A percentile compares a stretch with the other conserved stretches of the same genome.
phyloP scores from a whole-genome alignment of 2,797 vertebrate genomes.

The Coendou prehensilis region DNA sequence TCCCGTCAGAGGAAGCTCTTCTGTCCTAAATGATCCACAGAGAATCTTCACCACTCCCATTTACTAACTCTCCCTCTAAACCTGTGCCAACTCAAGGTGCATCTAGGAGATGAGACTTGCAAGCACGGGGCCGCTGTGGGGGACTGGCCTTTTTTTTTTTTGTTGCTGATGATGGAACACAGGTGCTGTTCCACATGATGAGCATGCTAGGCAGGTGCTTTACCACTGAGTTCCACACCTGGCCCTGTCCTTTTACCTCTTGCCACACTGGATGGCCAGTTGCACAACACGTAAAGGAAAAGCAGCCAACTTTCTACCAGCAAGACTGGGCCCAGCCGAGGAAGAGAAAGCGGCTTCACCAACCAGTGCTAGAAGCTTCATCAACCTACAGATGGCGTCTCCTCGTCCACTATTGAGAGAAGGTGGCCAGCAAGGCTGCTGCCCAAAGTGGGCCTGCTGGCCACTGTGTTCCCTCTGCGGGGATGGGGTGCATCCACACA shows the following conservation, averaged over 20 bases:
- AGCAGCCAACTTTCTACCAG: not conserved
- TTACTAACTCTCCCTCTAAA: not conserved
- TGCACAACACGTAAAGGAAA: not conserved
- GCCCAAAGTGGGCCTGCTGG: not conserved
- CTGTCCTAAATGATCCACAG: not conserved
- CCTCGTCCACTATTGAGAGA: not conserved
- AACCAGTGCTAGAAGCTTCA: not conserved
- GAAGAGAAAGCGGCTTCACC: not conserved
- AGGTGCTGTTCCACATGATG: not conserved
- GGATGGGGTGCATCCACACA: rapidly evolving
- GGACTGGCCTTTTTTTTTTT: not conserved
- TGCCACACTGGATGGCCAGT: not conserved
- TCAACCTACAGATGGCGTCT: rapidly evolving
- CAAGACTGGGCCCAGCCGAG: not conserved
- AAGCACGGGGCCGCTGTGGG: not conserved
- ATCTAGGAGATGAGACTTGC: not conserved
- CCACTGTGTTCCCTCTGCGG: not conserved
- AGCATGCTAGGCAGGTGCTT: not conserved
- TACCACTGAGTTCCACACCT: not conserved
- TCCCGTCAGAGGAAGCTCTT: not conserved
- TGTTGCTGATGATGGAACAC: not conserved
- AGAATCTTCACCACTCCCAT: not conserved
- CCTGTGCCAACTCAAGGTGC: not conserved
- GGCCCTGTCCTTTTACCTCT: not conserved
- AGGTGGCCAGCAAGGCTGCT: not conserved